Percentiles rank a stretch among this genome's conserved stretches.
Evolutionary conservation across 2,797 vertebrate species (phyloP).

Genomic region (Synaphobranchus kaupii): DNA sequence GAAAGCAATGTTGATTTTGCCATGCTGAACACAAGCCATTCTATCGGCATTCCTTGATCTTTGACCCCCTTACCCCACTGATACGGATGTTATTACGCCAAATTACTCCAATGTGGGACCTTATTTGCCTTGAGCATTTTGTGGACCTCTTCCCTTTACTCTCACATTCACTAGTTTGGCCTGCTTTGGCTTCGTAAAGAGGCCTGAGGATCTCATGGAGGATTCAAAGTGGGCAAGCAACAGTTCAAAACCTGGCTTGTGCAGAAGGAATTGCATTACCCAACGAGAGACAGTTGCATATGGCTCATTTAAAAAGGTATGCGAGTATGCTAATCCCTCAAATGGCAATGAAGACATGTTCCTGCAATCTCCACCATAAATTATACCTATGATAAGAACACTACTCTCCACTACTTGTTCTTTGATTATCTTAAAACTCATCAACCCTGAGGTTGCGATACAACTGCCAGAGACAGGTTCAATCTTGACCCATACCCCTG

Average conservation of each 20-base stretch:
- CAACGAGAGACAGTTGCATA: background rate
- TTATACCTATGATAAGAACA: background rate
- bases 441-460: background rate
- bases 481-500: background rate
- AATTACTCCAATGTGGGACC: constrained; percentile 58
- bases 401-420: background rate
- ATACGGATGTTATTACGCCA: constrained; percentile 64
- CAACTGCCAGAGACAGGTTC: background rate
- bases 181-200: constrained; percentile 12
- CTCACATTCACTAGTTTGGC: background rate
- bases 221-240: background rate
- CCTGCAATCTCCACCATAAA: background rate
- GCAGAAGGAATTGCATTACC: background rate
- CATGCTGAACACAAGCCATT: constrained; percentile 40
- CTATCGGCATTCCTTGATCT: constrained; percentile 50
- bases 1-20: constrained; percentile 41
- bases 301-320: background rate
- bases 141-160: background rate
- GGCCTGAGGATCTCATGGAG: background rate
- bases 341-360: background rate
- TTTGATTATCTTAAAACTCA: constrained; percentile 2
- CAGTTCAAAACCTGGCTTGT: constrained; percentile 2
- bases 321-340: background rate
- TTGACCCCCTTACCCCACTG: constrained; percentile 44
- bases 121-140: constrained; percentile 16